phyloP scores from a whole-genome alignment of 2,797 vertebrate genomes.

The Triplophysa bombifrons region DNA sequence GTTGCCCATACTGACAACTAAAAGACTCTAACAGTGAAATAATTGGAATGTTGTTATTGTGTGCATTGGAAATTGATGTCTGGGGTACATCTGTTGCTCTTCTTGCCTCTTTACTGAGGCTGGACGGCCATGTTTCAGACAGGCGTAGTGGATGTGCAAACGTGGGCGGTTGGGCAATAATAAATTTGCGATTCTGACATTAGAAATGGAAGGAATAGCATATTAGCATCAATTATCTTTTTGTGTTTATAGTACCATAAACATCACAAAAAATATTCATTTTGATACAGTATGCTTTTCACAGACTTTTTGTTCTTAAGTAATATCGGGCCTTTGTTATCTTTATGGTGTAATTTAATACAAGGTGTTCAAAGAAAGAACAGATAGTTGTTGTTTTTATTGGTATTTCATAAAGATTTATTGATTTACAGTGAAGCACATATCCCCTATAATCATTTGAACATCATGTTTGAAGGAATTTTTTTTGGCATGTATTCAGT shows the following conservation, averaged over 20 bases:
- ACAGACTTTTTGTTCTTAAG: no score
- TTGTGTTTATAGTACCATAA: no score
- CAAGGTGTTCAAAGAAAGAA: not conserved
- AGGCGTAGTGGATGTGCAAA: not conserved
- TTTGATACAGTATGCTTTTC: no score
- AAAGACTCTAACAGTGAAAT: not conserved
- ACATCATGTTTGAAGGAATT: slow-evolving; percentile 18
- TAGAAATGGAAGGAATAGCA: no score
- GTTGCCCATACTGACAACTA: slow-evolving; percentile 7
- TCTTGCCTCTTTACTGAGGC: not conserved
- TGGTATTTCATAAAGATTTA: slow-evolving; percentile 34
- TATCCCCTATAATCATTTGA: slow-evolving; percentile 48
- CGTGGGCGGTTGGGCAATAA: not conserved
- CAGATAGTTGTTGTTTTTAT: slow-evolving; percentile 15
- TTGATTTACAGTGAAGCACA: slow-evolving; percentile 47
- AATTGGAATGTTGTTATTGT: slow-evolving; percentile 7
- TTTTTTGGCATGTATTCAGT: slow-evolving; percentile 45
- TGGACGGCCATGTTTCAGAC: not conserved
- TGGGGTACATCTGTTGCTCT: slow-evolving; percentile 1
- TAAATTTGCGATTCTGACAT: not conserved
- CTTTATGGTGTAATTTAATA: not conserved
- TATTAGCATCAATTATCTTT: no score
- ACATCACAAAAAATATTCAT: no score
- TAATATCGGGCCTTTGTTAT: not conserved
- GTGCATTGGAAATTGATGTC: not conserved